These are phyloP conservation scores for Corythornis cristatus DNA, from an alignment of 2,113 vertebrate genomes.

Conservation along the genomic window DNA sequence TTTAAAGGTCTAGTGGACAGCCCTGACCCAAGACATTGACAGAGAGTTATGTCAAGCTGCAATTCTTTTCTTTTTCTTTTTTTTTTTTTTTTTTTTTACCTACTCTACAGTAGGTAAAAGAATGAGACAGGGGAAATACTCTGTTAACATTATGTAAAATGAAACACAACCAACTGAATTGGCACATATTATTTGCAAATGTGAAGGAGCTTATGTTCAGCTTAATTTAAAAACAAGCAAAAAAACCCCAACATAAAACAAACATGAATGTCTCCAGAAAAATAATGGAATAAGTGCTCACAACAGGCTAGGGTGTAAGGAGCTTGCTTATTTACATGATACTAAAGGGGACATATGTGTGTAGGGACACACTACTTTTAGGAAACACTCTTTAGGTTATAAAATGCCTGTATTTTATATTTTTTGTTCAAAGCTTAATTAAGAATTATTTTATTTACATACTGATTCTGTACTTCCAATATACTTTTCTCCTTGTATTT, in stretches of 20 bases:
- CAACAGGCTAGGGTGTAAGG: neutral
- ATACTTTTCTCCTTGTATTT: neutral
- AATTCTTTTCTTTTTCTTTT: no score
- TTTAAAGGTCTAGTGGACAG: no score
- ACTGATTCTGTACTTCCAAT: neutral
- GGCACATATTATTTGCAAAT: neutral
- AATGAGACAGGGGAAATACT: neutral
- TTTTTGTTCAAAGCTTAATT: neutral
- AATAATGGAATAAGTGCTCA: neutral
- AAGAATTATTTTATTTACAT: neutral
- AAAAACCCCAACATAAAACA: neutral
- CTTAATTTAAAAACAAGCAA: neutral
- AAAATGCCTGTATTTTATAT: neutral
- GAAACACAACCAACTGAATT: neutral
- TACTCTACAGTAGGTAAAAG: neutral
- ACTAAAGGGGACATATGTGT: neutral
- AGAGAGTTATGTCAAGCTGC: no score
- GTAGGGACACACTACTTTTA: neutral
- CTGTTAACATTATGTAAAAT: neutral
- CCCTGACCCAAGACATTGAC: no score
- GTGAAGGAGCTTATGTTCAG: neutral
- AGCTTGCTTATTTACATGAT: neutral
- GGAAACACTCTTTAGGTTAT: neutral
- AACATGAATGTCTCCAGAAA: neutral
- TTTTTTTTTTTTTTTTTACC: neutral